Percentiles rank a stretch among this genome's conserved stretches.
These are phyloP conservation scores for Telmatochromis sp. DNA, from an alignment of 2,113 vertebrate species.

Conservation along the genomic window DNA sequence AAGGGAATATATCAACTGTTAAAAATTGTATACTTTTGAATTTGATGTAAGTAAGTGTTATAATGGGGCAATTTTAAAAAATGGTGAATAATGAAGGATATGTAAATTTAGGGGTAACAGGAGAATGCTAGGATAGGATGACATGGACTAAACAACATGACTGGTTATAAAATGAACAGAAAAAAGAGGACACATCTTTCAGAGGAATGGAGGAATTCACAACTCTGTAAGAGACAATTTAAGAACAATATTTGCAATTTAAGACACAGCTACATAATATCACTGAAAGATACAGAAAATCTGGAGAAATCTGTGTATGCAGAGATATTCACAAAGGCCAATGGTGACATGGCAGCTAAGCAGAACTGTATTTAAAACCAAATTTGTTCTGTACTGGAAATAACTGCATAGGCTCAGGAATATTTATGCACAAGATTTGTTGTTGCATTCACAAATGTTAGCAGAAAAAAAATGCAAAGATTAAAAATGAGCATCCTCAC, in stretches of 20 bases:
- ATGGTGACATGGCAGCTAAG: not conserved
- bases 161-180: not conserved
- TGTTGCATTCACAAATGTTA: not conserved
- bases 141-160: not conserved
- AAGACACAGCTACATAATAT: not conserved
- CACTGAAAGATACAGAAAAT: not conserved
- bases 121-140: not conserved
- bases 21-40: not conserved
- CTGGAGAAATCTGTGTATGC: not conserved
- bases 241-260: not conserved
- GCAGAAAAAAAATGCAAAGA: fast-evolving
- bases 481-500: not conserved
- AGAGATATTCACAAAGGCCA: not conserved
- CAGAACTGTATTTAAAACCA: not conserved
- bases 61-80: fast-evolving
- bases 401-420: not conserved
- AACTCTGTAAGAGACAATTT: not conserved
- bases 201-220: not conserved
- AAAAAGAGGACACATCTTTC: not conserved
- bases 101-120: not conserved
- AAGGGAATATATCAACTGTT: not conserved
- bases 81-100: not conserved
- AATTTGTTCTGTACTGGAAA: not conserved
- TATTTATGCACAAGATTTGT: not conserved
- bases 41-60: not conserved